Evolutionary conservation across 2,888 invertebrate species (phyloP), one percentile per base, ranked within the genome.

Genomic region (Mythimna pallens): DNA sequence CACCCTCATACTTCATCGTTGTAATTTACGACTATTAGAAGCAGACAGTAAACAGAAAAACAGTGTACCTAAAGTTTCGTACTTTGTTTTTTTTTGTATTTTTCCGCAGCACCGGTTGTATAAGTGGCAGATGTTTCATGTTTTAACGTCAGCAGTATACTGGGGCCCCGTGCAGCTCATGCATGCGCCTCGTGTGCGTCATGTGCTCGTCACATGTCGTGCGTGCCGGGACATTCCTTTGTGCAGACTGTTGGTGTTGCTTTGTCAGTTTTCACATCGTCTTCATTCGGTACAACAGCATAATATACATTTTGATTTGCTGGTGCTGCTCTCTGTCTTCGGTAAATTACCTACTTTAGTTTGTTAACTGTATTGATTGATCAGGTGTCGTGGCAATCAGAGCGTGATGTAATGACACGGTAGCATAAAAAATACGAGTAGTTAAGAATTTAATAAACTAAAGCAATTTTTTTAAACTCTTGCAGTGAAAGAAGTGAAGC

Each of bases 401-500:
- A 58, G 3, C 9, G 55, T 25, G 25, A 25, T 14, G 2, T 25
- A 4, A 55, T 7, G 7, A 36, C 6, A 8, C n/a, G 30, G 3
- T n/a, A 34, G 47, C 14, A 47, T 25, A 25, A 6, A 1, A n/a
- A 36, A 50, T 50, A 25, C 14, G 1, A n/a, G n/a, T 14, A n/a
- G 14, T 4, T 10, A 69, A 8, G 34, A 47, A 36, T 36, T 1
- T 47, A 65, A 20, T 43, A 30, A 54, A 52, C 17, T 61, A 40
- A 22, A 61, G 3, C 40, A 5, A 34, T 34, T 47, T 40, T 36
- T 57, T 8, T 8, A 58, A 58, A 63, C 8, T 20, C n/a, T 92
- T 89, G 14, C 94, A 96, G 96, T 95, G 36, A 96, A 95, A 78
- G 96, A 96, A 83, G 96, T 94, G 8, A 96, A 96, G 83, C 77